Percentiles rank a stretch among this genome's conserved stretches.
Conservation (phyloP, 1,140 invertebrate genomes). For the Caerostris darwini region DNA sequence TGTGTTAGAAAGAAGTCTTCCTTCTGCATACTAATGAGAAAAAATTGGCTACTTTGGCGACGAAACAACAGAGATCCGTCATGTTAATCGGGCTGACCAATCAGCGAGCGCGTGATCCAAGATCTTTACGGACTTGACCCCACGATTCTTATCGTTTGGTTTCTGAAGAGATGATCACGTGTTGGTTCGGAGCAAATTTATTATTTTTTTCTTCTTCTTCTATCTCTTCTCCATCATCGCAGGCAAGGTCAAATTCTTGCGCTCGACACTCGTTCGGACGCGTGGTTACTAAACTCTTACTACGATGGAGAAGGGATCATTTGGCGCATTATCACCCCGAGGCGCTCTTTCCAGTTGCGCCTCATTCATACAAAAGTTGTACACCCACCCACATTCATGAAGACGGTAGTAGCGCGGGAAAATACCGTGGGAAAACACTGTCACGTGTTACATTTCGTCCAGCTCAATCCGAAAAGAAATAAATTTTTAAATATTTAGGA, state of each 20-base stretch:
- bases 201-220: constrained; percentile 20
- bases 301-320: constrained; percentile 40
- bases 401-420: constrained; percentile 25
- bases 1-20: constrained; percentile 46
- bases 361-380: constrained; percentile 1
- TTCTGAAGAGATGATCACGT: constrained; percentile 66
- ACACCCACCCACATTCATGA: constrained; percentile 20
- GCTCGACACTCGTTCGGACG: constrained; percentile 29
- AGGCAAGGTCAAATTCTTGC: constrained; percentile 70
- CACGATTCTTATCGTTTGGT: constrained; percentile 65
- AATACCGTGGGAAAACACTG: constrained; percentile 23
- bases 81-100: constrained; percentile 64
- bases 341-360: constrained; percentile 29
- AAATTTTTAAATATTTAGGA: too few species aligned
- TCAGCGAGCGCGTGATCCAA: constrained; percentile 44
- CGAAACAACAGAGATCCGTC: constrained; percentile 68
- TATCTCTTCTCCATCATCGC: constrained; percentile 18
- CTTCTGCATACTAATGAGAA: constrained; percentile 64
- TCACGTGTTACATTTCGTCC: not conserved
- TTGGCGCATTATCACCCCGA: constrained; percentile 52
- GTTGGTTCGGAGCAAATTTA: constrained; percentile 55
- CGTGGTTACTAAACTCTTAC: constrained; percentile 33
- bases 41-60: constrained; percentile 64
- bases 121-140: constrained; percentile 58
- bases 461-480: not conserved